Evolutionary conservation across 2,888 invertebrate species (phyloP).

Genomic region (Agapetus fuscipes): DNA sequence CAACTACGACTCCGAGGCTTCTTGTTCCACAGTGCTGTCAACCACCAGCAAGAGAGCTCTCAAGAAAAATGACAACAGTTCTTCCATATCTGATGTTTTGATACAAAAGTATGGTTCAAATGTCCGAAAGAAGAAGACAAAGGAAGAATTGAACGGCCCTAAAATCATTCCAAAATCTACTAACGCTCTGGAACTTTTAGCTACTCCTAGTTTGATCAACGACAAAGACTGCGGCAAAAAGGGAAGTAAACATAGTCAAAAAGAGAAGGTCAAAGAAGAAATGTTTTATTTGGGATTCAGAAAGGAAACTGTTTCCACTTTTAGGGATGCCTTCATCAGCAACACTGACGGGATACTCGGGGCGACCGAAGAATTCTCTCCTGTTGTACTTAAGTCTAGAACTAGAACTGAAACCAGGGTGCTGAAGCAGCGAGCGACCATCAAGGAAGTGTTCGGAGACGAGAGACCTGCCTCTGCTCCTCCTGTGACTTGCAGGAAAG

Average conservation of each 20-base stretch:
- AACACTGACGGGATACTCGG: conserved; percentile 49
- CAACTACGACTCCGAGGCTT: conserved; percentile 59
- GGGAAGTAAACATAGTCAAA: conserved; percentile 35
- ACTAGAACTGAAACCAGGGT: conserved; percentile 67
- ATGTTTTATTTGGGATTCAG: conserved; percentile 56
- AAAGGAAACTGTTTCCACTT: conserved; percentile 58
- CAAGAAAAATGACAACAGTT: conserved; percentile 35
- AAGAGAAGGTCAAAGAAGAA: conserved; percentile 45
- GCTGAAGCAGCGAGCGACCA: conserved; percentile 64
- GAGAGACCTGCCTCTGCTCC: conserved; percentile 78
- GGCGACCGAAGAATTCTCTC: conserved; percentile 54
- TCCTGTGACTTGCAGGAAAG: conserved; percentile 52
- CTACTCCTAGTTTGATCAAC: conserved; percentile 53
- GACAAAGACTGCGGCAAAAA: conserved; percentile 32
- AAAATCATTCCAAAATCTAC: conserved; percentile 49
- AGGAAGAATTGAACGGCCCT: conserved; percentile 45
- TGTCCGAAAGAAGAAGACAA: conserved; percentile 43
- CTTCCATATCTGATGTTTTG: conserved; percentile 56
- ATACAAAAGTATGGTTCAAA: conserved; percentile 56
- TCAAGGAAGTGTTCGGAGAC: conserved; percentile 69
- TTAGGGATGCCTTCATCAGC: conserved; percentile 56
- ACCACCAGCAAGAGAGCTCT: conserved; percentile 37
- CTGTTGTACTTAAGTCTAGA: conserved; percentile 61
- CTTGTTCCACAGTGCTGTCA: conserved; percentile 56
- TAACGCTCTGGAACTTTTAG: conserved; percentile 46